phyloP scores from a whole-genome alignment of 2,888 invertebrate genomes.

The Nycteola revayana region DNA sequence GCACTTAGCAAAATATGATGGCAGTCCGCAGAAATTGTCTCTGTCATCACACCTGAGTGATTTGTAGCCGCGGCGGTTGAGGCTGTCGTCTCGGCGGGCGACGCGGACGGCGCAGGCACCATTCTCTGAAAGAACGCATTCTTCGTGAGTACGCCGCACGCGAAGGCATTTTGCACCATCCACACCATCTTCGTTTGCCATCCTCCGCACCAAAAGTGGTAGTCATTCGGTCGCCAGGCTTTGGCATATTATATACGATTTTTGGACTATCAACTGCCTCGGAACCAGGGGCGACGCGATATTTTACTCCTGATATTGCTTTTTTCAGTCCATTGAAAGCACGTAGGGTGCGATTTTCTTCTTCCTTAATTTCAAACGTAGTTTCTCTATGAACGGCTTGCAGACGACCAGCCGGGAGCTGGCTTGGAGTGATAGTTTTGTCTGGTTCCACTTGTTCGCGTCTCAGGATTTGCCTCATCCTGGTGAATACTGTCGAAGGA shows the following conservation, averaged over 20 bases:
- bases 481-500: slow-evolving; percentile 51
- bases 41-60: slow-evolving; percentile 74
- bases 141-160: slow-evolving; percentile 49
- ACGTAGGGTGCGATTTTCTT: slow-evolving; percentile 52
- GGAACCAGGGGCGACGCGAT: slow-evolving; percentile 60
- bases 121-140: slow-evolving; percentile 51
- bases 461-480: slow-evolving; percentile 49
- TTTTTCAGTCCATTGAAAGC: slow-evolving; percentile 63
- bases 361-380: slow-evolving; percentile 51
- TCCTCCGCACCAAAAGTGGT: slow-evolving; percentile 68
- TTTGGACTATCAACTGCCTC: slow-evolving; percentile 69
- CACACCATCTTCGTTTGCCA: slow-evolving; percentile 49
- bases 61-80: slow-evolving; percentile 63
- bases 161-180: slow-evolving; percentile 61
- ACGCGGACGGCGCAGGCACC: slow-evolving; percentile 56
- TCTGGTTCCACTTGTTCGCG: slow-evolving; percentile 43
- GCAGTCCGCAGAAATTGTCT: slow-evolving; percentile 24
- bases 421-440: slow-evolving; percentile 28
- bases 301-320: slow-evolving; percentile 62
- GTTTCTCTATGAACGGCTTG: slow-evolving; percentile 59
- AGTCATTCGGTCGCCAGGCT: slow-evolving; percentile 71
- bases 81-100: slow-evolving; percentile 57
- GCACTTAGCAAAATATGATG: slow-evolving; percentile 23
- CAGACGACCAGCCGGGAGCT: slow-evolving; percentile 52
- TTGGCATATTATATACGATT: slow-evolving; percentile 68